Evolutionary conservation across 1,140 invertebrate genomes (phyloP).

Genomic region (Oedothorax gibbosus): DNA sequence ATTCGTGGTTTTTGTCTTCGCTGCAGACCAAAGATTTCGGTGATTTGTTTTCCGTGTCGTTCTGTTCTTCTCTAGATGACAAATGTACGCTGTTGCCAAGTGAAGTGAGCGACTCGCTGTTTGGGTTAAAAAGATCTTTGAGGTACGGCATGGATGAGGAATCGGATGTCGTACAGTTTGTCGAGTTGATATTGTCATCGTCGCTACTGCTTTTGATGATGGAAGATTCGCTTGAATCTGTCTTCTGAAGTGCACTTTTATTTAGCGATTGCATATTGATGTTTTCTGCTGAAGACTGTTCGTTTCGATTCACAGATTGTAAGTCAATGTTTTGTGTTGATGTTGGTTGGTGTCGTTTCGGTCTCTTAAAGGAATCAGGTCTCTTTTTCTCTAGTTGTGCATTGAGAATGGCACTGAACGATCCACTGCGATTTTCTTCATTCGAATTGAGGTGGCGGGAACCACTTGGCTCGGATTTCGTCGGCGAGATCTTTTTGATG

Average conservation of each 20-base stretch:
- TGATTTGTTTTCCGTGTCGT: not conserved
- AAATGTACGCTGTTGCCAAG: not conserved
- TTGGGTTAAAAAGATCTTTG: constrained; percentile 14
- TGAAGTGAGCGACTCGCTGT: constrained; percentile 11
- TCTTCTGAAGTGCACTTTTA: not conserved
- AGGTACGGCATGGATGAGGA: constrained; percentile 21
- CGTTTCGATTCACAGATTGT: not conserved
- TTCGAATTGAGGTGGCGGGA: constrained; percentile 8
- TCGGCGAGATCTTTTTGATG: constrained; percentile 35
- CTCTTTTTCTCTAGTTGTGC: not conserved
- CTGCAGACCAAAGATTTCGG: not conserved
- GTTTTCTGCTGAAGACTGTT: not conserved
- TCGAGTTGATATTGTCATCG: not conserved
- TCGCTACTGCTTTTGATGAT: constrained; percentile 25
- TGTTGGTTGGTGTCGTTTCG: not conserved
- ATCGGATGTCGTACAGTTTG: not conserved
- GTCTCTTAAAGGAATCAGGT: no score
- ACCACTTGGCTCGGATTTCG: constrained; percentile 31
- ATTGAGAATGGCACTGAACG: not conserved
- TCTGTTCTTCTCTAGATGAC: constrained; percentile 2
- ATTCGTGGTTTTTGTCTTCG: not conserved
- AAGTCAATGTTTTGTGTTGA: not conserved
- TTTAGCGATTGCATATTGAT: not conserved
- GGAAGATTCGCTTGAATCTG: constrained; percentile 13
- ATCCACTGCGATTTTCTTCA: not conserved